Evolutionary conservation across 2,113 vertebrate species (phyloP), one percentile per base, ranked within the genome.

Genomic region (Hystrix brachyura): DNA sequence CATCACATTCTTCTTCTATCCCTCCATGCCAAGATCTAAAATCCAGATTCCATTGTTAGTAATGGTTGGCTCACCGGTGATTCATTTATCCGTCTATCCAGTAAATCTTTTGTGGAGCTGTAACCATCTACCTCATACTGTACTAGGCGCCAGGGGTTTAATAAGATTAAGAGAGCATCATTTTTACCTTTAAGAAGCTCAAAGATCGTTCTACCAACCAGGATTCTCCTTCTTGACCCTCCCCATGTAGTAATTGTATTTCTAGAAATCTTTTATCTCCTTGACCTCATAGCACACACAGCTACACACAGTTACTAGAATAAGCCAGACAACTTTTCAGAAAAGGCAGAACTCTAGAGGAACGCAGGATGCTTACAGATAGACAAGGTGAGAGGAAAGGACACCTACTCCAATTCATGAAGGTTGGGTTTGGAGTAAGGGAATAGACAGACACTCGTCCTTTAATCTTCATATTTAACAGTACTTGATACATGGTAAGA

Each of bases 51-150:
- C 55, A 34, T 60, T 84, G 76, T 55, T 79, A 57, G 38, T 90
- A n/a, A 69, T 87, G 29, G 7, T 32, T 64, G 13, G 1, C 29
- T 25, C n/a, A n/a, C n/a, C n/a, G 71, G 8, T 17, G 57, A 51
- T 34, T 25, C 48, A 57, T n/a, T 72, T 69, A 57, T 72, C 71
- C 48, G 87, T 62, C 91, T 43, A 88, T 72, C 46, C 38, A 87
- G 59, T 95, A 83, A 95, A 78, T 11, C 19, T 84, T 82, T 90
- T 87, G 81, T 96, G 84, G 38, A 85, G 38, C 29, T 59, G 67
- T 84, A 90, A 60, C 27, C 29, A 67, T 93, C 34, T 6, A 85
- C 21, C 48, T 93, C 69, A 71, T 27, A 51, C 34, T 84, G 6
- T 60, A 60, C 55, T 88, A 34, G 48, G 18, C 53, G 72, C 46